Evolutionary conservation across 2,888 invertebrate genomes (phyloP), one percentile per base, ranked within the genome.

Genomic region (Drosophila vallismaia): DNA sequence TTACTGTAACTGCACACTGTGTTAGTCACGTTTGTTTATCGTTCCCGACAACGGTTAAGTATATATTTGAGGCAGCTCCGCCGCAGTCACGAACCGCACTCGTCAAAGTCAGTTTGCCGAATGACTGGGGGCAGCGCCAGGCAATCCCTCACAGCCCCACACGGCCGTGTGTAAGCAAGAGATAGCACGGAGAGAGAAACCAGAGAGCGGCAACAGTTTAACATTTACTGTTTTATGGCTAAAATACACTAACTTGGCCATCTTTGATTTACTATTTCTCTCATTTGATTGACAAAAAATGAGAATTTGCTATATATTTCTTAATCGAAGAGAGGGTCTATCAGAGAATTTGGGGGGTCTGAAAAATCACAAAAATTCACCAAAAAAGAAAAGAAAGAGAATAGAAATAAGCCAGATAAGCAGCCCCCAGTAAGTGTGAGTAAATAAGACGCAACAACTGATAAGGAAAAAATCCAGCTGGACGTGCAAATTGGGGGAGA

Each of bases 21-120:
- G 19, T 19, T 72, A 31, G 59, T 73, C 60, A 75, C 62, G 50
- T 66, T 78, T 79, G 50, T 70, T 68, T 75, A 58, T 68, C 56
- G 54, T 46, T 73, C 24, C 51, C 51, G n/a, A 28, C n/a, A 48
- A 44, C 26, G 46, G 26, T 40, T 46, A 31, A 31, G 7, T 36
- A 33, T 26, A 50, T 26, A 50, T n/a, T 19, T 56, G 52, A n/a
- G 45, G 45, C 64, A 69, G 51, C 54, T 52, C 33, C 38, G 36
- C 38, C 46, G 36, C 36, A 40, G 38, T 10, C 57, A 19, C 66
- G 71, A 74, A 80, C 83, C 68, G 77, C 50, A 56, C 75, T 55
- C 71, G 50, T 51, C 54, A 62, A 71, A 54, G 31, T 63, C 44
- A n/a, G 64, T 54, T 66, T 59, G 10, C 60, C 73, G 71, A 86